These are phyloP conservation scores for Pissodes strobi DNA, from an alignment of 1,140 invertebrate genomes.

Conservation along the genomic window DNA sequence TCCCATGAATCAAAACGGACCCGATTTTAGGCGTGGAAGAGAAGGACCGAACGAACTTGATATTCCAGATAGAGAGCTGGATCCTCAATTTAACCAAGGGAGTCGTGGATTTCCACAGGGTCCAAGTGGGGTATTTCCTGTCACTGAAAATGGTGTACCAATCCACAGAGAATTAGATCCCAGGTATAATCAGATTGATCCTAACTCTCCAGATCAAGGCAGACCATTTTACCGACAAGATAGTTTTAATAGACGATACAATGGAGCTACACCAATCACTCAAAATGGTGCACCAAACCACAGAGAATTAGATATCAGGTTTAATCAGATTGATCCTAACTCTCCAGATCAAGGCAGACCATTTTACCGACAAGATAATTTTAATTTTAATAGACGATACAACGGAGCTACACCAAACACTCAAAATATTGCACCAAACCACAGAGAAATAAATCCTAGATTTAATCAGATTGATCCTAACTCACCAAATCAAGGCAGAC, in stretches of 20 bases:
- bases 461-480: background rate
- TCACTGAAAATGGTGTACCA: background rate
- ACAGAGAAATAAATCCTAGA: background rate
- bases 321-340: background rate
- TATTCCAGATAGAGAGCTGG: constrained; percentile 10
- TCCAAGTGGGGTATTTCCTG: no score
- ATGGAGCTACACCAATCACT: no score
- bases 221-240: background rate
- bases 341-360: background rate
- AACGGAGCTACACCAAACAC: no score
- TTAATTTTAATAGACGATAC: background rate
- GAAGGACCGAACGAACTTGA: background rate
- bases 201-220: background rate
- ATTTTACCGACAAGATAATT: background rate
- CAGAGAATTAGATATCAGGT: background rate
- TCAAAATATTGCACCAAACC: background rate
- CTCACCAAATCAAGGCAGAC: background rate
- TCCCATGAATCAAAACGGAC: background rate
- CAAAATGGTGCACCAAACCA: background rate
- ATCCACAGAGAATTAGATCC: background rate
- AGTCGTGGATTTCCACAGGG: background rate
- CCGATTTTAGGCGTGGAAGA: background rate
- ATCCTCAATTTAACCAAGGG: constrained; percentile 10
- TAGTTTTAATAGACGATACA: background rate
- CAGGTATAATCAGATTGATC: background rate